Percentiles rank a stretch among this genome's conserved stretches.
Evolutionary conservation across 2,888 invertebrate species (phyloP).

Genomic region (Cryptus armator): DNA sequence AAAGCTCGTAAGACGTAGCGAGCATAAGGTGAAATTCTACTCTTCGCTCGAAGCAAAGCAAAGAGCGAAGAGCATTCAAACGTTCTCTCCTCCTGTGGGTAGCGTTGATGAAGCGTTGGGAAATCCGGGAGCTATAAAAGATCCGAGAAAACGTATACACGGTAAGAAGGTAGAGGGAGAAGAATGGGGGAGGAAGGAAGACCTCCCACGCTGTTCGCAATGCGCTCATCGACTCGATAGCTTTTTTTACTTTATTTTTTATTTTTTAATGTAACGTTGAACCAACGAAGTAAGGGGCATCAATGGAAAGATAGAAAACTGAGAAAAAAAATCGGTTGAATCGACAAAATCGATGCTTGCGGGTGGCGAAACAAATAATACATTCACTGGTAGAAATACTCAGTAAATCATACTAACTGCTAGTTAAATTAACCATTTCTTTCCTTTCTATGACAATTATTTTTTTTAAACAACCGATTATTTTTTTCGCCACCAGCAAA

Average conservation of each 20-base stretch:
- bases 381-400: too few relatives aligned
- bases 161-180: neutral
- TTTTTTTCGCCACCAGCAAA: too few relatives aligned
- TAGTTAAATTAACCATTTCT: too few relatives aligned
- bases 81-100: neutral
- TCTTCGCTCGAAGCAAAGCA: neutral
- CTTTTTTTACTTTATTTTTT: neutral
- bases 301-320: too few relatives aligned
- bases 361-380: too few relatives aligned
- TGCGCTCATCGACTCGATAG: neutral
- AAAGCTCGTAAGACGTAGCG: neutral
- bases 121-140: conserved; percentile 9
- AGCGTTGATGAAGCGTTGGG: neutral
- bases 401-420: too few relatives aligned
- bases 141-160: conserved; percentile 23
- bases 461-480: too few relatives aligned
- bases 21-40: neutral
- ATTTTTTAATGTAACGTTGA: neutral
- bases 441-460: too few relatives aligned
- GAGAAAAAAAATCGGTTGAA: too few relatives aligned
- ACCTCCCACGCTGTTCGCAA: conserved; percentile 26
- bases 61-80: neutral
- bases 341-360: too few relatives aligned
- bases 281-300: neutral
- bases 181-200: neutral